phyloP scores from a whole-genome alignment of 2,797 vertebrate species.

The Cryptoprocta ferox region DNA sequence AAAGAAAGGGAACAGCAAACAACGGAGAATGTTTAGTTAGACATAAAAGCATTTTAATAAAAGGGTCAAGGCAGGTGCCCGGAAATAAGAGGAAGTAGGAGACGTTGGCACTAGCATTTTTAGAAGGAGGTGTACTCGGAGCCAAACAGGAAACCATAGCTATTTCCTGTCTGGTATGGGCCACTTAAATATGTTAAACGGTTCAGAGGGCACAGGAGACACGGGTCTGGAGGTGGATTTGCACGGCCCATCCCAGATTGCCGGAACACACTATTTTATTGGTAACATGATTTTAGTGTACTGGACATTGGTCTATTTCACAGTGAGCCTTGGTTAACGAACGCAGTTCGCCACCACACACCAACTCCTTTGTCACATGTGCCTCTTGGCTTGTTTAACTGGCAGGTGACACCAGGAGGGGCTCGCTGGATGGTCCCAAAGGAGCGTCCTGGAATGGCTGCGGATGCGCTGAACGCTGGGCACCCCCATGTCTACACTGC shows the following conservation, averaged over 20 bases:
- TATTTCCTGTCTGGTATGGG: background rate
- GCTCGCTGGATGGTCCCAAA: background rate
- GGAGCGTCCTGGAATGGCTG: background rate
- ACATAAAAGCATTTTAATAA: background rate
- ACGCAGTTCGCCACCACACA: background rate
- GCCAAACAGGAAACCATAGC: background rate
- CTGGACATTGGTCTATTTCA: background rate
- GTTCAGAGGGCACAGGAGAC: background rate
- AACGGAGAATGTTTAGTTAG: background rate
- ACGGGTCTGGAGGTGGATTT: background rate
- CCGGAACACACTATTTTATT: background rate
- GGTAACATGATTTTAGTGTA: background rate
- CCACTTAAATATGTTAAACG: background rate
- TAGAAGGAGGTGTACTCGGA: background rate
- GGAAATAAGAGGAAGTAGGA: background rate
- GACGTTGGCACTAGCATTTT: background rate
- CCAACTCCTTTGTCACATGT: background rate
- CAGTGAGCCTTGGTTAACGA: background rate
- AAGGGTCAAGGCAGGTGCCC: background rate
- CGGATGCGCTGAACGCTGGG: too few relatives aligned
- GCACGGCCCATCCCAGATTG: too few relatives aligned
- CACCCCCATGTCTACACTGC: background rate
- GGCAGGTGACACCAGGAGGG: background rate
- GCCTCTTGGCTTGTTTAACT: background rate
- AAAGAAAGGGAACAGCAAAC: background rate